These are phyloP conservation scores for Hylomyscus alleni DNA, from an alignment of 2,797 vertebrate genomes.

Conservation along the genomic window DNA sequence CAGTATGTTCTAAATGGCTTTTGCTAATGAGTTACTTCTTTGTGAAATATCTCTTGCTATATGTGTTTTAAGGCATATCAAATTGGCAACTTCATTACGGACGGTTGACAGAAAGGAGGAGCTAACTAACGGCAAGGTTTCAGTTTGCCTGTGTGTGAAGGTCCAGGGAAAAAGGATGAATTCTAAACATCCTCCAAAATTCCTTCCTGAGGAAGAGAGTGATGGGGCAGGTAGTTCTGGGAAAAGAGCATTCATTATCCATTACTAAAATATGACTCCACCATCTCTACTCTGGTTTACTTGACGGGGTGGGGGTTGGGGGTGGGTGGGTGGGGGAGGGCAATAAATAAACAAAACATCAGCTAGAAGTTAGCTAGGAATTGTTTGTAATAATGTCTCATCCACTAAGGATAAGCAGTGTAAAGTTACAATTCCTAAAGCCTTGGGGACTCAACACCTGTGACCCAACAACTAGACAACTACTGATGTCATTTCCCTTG, in stretches of 20 bases:
- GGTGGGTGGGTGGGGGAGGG: too few relatives aligned
- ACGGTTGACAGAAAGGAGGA: neutral
- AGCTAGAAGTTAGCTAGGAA: neutral
- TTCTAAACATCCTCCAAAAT: neutral
- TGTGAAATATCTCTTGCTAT: neutral
- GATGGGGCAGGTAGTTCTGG: neutral
- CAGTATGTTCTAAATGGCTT: neutral
- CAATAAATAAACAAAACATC: slow-evolving; percentile 20
- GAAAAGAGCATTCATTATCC: neutral
- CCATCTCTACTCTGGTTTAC: neutral
- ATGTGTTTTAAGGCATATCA: neutral
- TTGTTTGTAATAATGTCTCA: neutral
- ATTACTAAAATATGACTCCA: neutral
- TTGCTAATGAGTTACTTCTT: neutral
- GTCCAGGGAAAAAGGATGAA: neutral
- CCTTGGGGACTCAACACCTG: neutral
- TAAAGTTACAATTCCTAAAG: neutral
- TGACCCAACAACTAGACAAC: slow-evolving; percentile 18
- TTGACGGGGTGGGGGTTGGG: too few relatives aligned
- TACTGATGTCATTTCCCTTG: neutral
- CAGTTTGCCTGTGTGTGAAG: neutral
- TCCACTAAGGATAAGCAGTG: neutral
- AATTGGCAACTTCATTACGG: neutral
- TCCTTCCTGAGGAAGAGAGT: neutral
- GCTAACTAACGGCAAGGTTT: neutral